Evolutionary conservation across 2,797 vertebrate species (phyloP).

Genomic region (Chelon labrosus): DNA sequence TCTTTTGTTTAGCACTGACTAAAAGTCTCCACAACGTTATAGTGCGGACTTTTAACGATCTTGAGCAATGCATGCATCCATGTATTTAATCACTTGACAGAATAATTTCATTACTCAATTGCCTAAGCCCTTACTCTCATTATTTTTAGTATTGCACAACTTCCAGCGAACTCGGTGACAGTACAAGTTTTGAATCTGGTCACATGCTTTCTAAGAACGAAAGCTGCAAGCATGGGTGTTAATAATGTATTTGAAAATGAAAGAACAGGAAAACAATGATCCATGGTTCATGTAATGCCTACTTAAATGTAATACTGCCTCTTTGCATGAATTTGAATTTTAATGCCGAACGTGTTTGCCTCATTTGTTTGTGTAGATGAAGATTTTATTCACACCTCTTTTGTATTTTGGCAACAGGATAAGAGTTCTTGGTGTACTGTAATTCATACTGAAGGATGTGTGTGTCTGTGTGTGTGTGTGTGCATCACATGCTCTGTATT

Average conservation of each 20-base stretch:
- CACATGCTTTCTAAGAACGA: background rate
- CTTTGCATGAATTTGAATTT: too few species aligned
- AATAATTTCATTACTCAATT: too few species aligned
- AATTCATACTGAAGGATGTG: background rate
- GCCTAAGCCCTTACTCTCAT: too few species aligned
- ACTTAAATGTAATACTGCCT: too few species aligned
- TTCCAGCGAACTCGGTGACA: background rate
- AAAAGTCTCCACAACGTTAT: background rate
- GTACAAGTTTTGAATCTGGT: background rate
- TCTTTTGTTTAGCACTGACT: background rate
- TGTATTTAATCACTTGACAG: too few species aligned
- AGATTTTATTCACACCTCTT: background rate
- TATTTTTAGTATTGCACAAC: slow-evolving; percentile 19
- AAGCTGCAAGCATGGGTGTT: too few species aligned
- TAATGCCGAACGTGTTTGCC: background rate
- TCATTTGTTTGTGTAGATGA: background rate
- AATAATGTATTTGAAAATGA: too few species aligned
- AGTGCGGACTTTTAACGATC: background rate
- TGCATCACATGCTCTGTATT: slow-evolving; percentile 28
- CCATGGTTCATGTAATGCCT: background rate
- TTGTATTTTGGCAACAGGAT: background rate
- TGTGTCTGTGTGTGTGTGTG: background rate
- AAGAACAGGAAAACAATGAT: too few species aligned
- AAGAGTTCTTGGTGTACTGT: background rate
- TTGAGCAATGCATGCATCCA: too few species aligned